Percentiles rank a stretch among this genome's conserved stretches.
These are phyloP conservation scores for Microtus agrestis DNA, from an alignment of 2,797 vertebrate genomes.

Conservation along the genomic window DNA sequence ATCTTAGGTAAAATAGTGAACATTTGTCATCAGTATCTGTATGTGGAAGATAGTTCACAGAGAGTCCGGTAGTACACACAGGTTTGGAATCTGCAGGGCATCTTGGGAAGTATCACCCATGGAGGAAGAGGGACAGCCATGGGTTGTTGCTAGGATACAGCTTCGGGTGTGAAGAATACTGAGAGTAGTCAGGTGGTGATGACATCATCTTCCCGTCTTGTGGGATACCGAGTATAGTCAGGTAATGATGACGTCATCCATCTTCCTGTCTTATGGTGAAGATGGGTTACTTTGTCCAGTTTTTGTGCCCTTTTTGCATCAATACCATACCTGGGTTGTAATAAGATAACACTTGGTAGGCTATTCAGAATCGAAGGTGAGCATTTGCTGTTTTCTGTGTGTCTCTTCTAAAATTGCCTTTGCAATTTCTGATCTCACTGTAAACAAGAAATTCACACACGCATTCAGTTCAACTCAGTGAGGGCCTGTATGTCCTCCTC, in stretches of 20 bases:
- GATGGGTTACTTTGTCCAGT: not conserved
- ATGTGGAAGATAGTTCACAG: not conserved
- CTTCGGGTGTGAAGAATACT: not conserved
- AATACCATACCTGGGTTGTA: not conserved
- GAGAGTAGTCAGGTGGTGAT: not conserved
- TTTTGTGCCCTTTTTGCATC: not conserved
- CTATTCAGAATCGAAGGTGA: not conserved
- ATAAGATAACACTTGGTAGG: not conserved
- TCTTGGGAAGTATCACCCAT: not conserved
- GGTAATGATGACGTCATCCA: not conserved
- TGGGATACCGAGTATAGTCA: not conserved
- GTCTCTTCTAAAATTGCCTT: slow-evolving; percentile 38
- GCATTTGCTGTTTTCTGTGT: not conserved
- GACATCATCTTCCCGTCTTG: not conserved
- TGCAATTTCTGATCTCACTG: slow-evolving; percentile 18
- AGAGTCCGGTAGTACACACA: not conserved
- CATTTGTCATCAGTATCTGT: not conserved
- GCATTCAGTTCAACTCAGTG: not conserved
- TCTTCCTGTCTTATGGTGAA: not conserved
- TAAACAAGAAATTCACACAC: not conserved
- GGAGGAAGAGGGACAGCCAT: not conserved
- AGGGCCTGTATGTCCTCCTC: slow-evolving; percentile 18
- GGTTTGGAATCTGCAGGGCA: not conserved
- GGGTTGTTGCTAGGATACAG: not conserved
- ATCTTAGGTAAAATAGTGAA: not conserved